Evolutionary conservation across 37 sponge, comb jelly and placozoan genomes (phyloP), one percentile per base, ranked within the genome.

Genomic region (Mnemiopsis leidyi): DNA sequence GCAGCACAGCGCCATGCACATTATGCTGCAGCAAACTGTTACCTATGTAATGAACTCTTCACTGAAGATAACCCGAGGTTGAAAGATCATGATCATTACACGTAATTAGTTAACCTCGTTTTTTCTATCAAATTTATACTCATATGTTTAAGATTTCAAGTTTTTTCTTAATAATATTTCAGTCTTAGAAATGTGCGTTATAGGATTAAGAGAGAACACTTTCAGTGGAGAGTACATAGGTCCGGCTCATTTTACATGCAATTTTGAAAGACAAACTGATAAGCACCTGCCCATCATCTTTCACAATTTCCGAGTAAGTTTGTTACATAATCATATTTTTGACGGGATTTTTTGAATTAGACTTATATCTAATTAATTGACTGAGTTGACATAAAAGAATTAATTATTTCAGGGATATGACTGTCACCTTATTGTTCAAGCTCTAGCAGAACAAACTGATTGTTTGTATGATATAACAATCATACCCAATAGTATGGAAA

Each of bases 71-170:
- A 85, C 9, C 9, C 9, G 13, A 48, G 61, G 61, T 5, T 48
- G 5, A 48, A 13, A 48, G 90, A 85, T 85, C 90, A 85, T 33
- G 33, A 37, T 25, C 90, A 85, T 40, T 85, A 85, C 90, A 85
- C 90, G 79, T 77, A 77, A 77, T 25, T n/a, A n/a, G n/a, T n/a
- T n/a, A n/a, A n/a, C n/a, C n/a, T n/a, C n/a, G n/a, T n/a, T n/a
- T n/a, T n/a, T n/a, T n/a, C n/a, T n/a, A n/a, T n/a, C n/a, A n/a
- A n/a, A n/a, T n/a, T n/a, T n/a, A n/a, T n/a, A n/a, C n/a, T n/a
- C n/a, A n/a, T n/a, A n/a, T n/a, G n/a, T n/a, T n/a, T n/a, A n/a
- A n/a, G n/a, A n/a, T n/a, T n/a, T n/a, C n/a, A n/a, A n/a, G n/a
- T n/a, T n/a, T n/a, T n/a, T n/a, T n/a, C n/a, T n/a, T n/a, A n/a